A percentile compares a stretch with the other conserved stretches of the same genome.
These are phyloP conservation scores for Lordiphosa fenestrarum DNA, from an alignment of 2,888 invertebrate species.

Conservation along the genomic window DNA sequence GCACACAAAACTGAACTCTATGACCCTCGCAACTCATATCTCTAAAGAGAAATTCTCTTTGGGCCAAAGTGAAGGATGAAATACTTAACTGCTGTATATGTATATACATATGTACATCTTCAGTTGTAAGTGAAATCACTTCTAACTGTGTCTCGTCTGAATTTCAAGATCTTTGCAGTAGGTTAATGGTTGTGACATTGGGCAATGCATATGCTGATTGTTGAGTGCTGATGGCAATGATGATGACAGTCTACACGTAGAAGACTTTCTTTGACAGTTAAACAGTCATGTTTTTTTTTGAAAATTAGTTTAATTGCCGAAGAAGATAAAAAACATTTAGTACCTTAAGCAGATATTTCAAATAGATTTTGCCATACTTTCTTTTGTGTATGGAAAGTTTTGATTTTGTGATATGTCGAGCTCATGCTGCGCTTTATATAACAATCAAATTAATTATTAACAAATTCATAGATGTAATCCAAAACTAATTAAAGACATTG, in stretches of 20 bases:
- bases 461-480: conserved; percentile 43
- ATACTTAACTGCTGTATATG: conserved; percentile 15
- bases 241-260: conserved; percentile 16
- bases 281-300: conserved; percentile 24
- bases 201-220: conserved; percentile 46
- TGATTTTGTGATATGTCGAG: conserved; percentile 2
- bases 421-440: conserved; percentile 10
- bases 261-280: conserved; percentile 63
- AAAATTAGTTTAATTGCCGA: conserved; percentile 40
- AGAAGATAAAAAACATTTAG: conserved; percentile 20
- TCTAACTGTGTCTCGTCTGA: conserved; percentile 26
- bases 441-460: conserved; percentile 31
- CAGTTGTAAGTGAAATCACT: conserved; percentile 54
- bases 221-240: conserved; percentile 16
- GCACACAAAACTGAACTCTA: conserved; percentile 45
- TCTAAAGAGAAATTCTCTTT: conserved; percentile 59
- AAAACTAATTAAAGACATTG: conserved; percentile 53
- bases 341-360: conserved; percentile 39
- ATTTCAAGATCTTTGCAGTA: conserved; percentile 67
- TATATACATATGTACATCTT: not conserved
- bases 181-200: conserved; percentile 74
- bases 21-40: conserved; percentile 46
- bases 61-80: conserved; percentile 32
- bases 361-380: conserved; percentile 27
- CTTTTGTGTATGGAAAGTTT: conserved; percentile 49